A percentile compares a stretch with the other conserved stretches of the same genome.
phyloP scores from a whole-genome alignment of 1,140 invertebrate genomes.

The Drosophila baimaii region DNA sequence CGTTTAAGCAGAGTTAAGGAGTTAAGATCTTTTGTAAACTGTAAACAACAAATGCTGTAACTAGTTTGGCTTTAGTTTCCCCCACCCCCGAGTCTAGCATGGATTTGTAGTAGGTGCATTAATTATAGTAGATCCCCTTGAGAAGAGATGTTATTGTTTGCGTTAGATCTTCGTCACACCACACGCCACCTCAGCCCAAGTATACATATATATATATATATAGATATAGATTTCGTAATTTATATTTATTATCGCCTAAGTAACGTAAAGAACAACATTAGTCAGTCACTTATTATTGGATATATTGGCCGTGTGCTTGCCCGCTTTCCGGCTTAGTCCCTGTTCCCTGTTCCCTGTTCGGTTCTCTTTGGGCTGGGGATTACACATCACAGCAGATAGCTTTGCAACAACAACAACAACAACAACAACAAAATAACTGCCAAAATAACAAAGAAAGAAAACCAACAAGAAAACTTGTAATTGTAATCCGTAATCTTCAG shows the following conservation, averaged over 20 bases:
- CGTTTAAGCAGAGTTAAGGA: conserved; percentile 51
- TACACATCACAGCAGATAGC: conserved; percentile 56
- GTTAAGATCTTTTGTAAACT: conserved; percentile 53
- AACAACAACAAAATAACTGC: conserved; percentile 70
- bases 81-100: conserved; percentile 35
- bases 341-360: conserved; percentile 6
- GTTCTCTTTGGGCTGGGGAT: conserved; percentile 38
- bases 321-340: conserved; percentile 24
- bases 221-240: conserved; percentile 46
- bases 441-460: conserved; percentile 48
- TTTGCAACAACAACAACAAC: conserved; percentile 36
- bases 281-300: conserved; percentile 39
- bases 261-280: conserved; percentile 34
- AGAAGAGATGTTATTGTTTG: conserved; percentile 54
- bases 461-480: conserved; percentile 30
- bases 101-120: conserved; percentile 43
- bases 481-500: conserved; percentile 43
- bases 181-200: conserved; percentile 57
- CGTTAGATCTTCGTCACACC: conserved; percentile 39
- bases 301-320: conserved; percentile 26
- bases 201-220: conserved; percentile 8
- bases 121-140: conserved; percentile 37
- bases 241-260: conserved; percentile 59
- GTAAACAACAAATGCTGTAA: conserved; percentile 74
- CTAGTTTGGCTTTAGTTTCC: conserved; percentile 73